Evolutionary conservation across 2,113 vertebrate genomes (phyloP), one percentile per base, ranked within the genome.

Genomic region (Solea solea): DNA sequence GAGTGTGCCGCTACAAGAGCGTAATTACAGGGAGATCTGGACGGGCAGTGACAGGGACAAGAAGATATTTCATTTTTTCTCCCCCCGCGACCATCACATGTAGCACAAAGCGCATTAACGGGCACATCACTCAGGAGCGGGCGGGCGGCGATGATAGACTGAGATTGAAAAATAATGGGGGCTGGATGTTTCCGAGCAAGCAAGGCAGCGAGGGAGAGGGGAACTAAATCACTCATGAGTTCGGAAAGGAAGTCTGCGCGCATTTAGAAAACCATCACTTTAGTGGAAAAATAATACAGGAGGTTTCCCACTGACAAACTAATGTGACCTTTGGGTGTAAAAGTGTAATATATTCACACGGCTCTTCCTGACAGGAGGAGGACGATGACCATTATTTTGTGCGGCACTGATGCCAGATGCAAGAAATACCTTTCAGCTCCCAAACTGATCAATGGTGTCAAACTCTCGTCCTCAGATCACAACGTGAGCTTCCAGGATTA

Each of bases 11-110:
- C 52, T 70, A 61, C 46, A 60, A 46, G 52, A 56, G 45, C 7
- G 5, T 70, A 75, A 83, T 80, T 74, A 74, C 27, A 55, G n/a
- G 8, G 53, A 65, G 27, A 78, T 48, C 28, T 10, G 42, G 57
- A 58, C 15, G 55, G 21, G 14, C 1, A n/a, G 34, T 16, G 49
- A 59, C 59, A 69, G 39, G 53, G 13, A 52, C 39, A 69, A 66
- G 51, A 41, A 2, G 9, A 48, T 59, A 15, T 75, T 82, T 78
- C 25, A 69, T 59, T 78, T 34, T 34, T 34, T 34, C 5, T 34
- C 57, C 25, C 11, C 51, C 27, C 5, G 1, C 21, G 21, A 21
- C 21, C 21, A 42, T 49, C n/a, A 13, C 45, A 49, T 28, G 44
- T 44, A 45, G 67, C 42, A 21, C 21, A 21, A 21, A 21, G 64